Evolutionary conservation across 1,140 invertebrate species (phyloP).

Genomic region (Oreohelix idahoensis): DNA sequence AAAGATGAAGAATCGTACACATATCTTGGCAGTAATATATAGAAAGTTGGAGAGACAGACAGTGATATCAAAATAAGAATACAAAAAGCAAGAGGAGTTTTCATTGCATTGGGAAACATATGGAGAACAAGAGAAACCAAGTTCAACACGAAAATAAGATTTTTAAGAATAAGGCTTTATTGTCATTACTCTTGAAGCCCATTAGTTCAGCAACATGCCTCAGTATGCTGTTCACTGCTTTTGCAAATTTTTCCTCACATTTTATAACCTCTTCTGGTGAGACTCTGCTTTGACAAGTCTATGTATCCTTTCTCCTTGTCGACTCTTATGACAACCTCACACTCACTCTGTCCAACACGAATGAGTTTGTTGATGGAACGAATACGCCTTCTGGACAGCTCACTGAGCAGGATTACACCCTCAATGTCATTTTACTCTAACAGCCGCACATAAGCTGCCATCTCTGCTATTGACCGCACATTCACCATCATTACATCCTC

Average conservation of each 20-base stretch:
- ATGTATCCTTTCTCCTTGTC: conserved; percentile 99
- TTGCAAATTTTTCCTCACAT: conserved; percentile 98
- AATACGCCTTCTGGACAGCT: conserved; percentile 97
- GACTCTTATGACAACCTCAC: conserved; percentile 98
- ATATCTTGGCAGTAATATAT: too few relatives aligned
- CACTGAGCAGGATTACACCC: conserved; percentile 86
- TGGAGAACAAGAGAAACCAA: too few relatives aligned
- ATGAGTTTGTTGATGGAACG: conserved; percentile 99
- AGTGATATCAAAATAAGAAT: too few relatives aligned
- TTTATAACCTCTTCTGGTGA: conserved; percentile 98
- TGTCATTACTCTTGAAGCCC: conserved; percentile 90
- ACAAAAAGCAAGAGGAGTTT: too few relatives aligned
- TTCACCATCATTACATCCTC: conserved; percentile 99
- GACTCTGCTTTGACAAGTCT: conserved; percentile 98
- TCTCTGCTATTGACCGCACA: conserved; percentile 97
- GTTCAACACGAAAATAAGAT: too few relatives aligned
- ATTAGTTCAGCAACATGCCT: conserved; percentile 96
- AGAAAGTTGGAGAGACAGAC: too few relatives aligned
- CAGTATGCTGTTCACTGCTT: conserved; percentile 95
- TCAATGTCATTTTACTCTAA: conserved; percentile 99
- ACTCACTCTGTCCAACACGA: conserved; percentile 97
- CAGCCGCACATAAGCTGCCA: conserved; percentile 99
- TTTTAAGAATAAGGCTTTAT: too few relatives aligned
- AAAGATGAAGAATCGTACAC: too few relatives aligned
- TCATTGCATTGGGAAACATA: too few relatives aligned